phyloP scores from a whole-genome alignment of 92 coral and sea anemone species.

The Zoanthus gigantus region DNA sequence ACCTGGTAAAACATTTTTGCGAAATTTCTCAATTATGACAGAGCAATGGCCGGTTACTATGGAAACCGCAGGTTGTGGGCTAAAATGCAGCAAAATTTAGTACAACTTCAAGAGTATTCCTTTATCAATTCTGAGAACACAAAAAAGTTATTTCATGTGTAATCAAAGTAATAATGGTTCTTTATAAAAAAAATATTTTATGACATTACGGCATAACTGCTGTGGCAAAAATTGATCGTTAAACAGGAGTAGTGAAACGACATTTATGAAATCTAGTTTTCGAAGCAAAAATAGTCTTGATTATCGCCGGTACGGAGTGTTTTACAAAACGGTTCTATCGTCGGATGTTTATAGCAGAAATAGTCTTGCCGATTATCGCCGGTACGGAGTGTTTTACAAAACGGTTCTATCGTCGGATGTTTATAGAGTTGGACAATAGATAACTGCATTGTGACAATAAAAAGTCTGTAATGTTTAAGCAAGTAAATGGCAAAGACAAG shows the following conservation, averaged over 20 bases:
- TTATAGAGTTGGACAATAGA: slow-evolving; percentile 18
- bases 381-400: background rate
- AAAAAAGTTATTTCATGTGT: background rate
- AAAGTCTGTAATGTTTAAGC: background rate
- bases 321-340: no score
- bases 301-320: no score
- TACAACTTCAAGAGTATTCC: slow-evolving; percentile 8
- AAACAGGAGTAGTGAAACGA: slow-evolving; percentile 21
- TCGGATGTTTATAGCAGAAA: no score
- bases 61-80: slow-evolving; percentile 8
- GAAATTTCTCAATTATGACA: slow-evolving; percentile 18
- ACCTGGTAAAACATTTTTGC: slow-evolving; percentile 20
- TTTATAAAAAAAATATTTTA: slow-evolving; percentile 3
- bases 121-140: background rate
- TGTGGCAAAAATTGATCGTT: slow-evolving; percentile 16
- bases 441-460: slow-evolving; percentile 18
- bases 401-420: background rate
- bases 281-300: background rate
- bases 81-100: slow-evolving; percentile 3
- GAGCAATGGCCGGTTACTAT: slow-evolving; percentile 20
- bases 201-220: background rate
- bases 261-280: slow-evolving; percentile 22
- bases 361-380: no score
- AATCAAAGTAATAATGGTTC: background rate
- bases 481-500: slow-evolving; percentile 9